Conservation (phyloP, 2,113 vertebrate genomes). For the Sturnira hondurensis region DNA sequence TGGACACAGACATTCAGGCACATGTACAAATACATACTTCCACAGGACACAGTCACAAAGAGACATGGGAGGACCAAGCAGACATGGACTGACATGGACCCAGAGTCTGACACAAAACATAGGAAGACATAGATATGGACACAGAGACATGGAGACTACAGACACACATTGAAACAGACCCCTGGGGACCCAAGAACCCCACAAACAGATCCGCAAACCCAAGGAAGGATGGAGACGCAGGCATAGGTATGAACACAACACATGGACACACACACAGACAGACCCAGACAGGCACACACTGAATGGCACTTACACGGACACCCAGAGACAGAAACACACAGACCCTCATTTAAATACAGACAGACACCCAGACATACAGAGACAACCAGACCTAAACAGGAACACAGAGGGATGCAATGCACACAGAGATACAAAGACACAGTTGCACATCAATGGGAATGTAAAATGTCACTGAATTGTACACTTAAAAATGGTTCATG, state of each 20-base stretch:
- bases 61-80: neutral
- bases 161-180: neutral
- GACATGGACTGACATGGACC: neutral
- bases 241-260: neutral
- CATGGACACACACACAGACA: neutral
- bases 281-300: neutral
- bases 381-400: neutral
- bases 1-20: neutral
- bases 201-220: neutral
- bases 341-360: neutral
- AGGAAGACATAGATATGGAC: neutral
- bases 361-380: neutral
- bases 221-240: neutral
- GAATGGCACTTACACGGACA: neutral
- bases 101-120: neutral
- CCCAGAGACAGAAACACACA: neutral
- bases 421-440: neutral
- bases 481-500: neutral
- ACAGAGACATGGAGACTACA: neutral
- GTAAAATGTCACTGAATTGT: conserved; percentile 12
- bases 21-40: neutral
- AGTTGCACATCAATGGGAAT: neutral
- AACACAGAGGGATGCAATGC: neutral
- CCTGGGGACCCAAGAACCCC: neutral
- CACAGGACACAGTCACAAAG: neutral